Evolutionary conservation across 2,113 vertebrate genomes (phyloP), one percentile per base, ranked within the genome.

Genomic region (Urocynchramus pylzowi): DNA sequence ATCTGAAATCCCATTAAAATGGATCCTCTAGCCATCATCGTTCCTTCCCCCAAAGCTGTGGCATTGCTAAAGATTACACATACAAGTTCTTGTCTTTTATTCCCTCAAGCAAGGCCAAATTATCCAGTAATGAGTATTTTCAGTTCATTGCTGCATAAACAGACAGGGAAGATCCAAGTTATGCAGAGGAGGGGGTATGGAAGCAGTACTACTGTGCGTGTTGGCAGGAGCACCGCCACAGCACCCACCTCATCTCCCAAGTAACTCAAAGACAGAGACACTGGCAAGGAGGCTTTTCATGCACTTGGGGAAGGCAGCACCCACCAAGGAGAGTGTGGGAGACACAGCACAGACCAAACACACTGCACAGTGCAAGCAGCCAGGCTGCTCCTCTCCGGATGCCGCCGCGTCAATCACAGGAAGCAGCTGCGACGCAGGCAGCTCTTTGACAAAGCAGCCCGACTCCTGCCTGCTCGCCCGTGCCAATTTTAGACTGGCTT

Each of bases 211-310:
- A 95, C 98, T 85, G 15, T 53, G 69, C 31, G 4, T 23, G 85
- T 87, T 26, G 13, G 44, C 94, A 81, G 85, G 96, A 95, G 89
- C 75, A 70, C 94, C 28, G 57, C 97, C 96, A 86, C 97, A 97
- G 97, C 97, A 94, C 94, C 97, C 76, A 70, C 96, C 97, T 96
- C 92, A 85, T 78, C 80, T 92, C 97, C 98, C 97, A 98, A 95
- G 97, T 97, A 97, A 97, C 95, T 96, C 95, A 93, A 95, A 97
- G 90, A 26, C 27, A 14, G 81, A 93, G 52, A 91, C 37, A 57
- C 89, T 80, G 85, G 96, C 87, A 92, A 68, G 82, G 60, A 95
- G 96, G 96, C 96, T 97, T 98, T 84, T 98, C 90, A 97, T 97
- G 94, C 77, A 78, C 75, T 56, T 79, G 15, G 84, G 96, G 80